Evolutionary conservation across 1,140 invertebrate species (phyloP), one percentile per base, ranked within the genome.

Genomic region (Nylanderia fulva): DNA sequence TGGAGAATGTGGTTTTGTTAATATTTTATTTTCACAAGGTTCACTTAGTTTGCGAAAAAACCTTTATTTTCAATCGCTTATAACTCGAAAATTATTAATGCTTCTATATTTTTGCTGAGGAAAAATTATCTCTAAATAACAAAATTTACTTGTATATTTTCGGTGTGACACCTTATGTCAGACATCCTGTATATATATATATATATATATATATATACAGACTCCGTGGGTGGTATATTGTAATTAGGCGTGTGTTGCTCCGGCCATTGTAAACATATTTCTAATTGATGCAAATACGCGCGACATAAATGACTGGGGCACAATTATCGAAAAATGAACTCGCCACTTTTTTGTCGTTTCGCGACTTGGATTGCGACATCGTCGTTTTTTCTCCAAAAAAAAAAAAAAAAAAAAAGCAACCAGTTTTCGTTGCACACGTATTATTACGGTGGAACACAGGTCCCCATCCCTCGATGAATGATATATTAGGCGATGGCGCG

Each of bases 401-500:
- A n/a, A n/a, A n/a, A n/a, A 48, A 64, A 21, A 64, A 13, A n/a
- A 48, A 64, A 21, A 64, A 13, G 13, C 74, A n/a, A 13, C 15
- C 39, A 36, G 42, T 54, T 75, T 61, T 75, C 72, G 72, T 63
- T 61, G 13, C 13, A 33, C 58, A 39, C 8, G 15, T n/a, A 39
- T 68, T 79, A 68, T 79, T 54, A 79, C 21, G 15, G n/a, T 7
- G 21, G 21, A 27, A 6, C 21, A 36, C 42, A 13, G 21, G 11
- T 66, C 9, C 33, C 21, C 42, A n/a, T 15, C 39, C 39, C 61
- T 21, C 21, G 18, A 21, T 54, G 61, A 77, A 69, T 69, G 63
- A 54, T 79, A 36, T 52, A 79, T 79, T 45, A 60, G 39, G 13
- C 24, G 52, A 84, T 33, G 56, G 61, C 24, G 42, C 3, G 29